Evolutionary conservation across 2,888 invertebrate genomes (phyloP), one percentile per base, ranked within the genome.

Genomic region (Matsumyia berberina): DNA sequence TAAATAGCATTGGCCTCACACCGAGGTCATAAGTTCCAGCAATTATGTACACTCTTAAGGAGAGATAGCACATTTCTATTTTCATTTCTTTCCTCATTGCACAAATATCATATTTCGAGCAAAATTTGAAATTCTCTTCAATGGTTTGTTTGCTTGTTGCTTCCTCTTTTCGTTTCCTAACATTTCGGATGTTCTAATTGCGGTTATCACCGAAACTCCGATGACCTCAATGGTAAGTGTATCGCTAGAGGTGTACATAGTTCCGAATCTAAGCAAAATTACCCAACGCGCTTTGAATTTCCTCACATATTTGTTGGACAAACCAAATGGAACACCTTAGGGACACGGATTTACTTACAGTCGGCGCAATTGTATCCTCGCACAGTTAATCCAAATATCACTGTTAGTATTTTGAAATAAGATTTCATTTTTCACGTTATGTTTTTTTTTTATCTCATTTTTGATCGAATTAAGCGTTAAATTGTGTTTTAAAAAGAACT

Each of bases 381-480:
- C 12, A 55, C 5, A 11, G 51, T 12, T 64, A 76, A 76, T 76
- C 74, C 81, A 35, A 55, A 57, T 42, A 81, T 24, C 2, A 80
- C 5, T 19, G 66, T 15, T 5, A 9, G 17, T 3, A 11, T 15
- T 64, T 42, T 58, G 5, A 2, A 29, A 46, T 0, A n/a, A 11
- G 2, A 39, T 29, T 60, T 35, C 73, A 73, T 73, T 35, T n/a
- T 67, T 73, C 35, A 49, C 46, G 4, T 19, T 64, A 11, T 39
- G 37, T 44, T 24, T 35, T 8, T 24, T 37, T 37, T 24, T 37
- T 70, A 58, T 60, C 6, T 42, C 72, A 60, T 51, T 58, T 66
- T 51, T 12, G 2, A 5, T 42, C 9, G 51, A 12, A 15, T 35
- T 35, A 35, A 49, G 15, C 7, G n/a, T 4, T 31, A 53, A 24